Percentiles rank a stretch among this genome's conserved stretches.
phyloP scores from a whole-genome alignment of 1,140 invertebrate genomes.

The Coptotermes formosanus region DNA sequence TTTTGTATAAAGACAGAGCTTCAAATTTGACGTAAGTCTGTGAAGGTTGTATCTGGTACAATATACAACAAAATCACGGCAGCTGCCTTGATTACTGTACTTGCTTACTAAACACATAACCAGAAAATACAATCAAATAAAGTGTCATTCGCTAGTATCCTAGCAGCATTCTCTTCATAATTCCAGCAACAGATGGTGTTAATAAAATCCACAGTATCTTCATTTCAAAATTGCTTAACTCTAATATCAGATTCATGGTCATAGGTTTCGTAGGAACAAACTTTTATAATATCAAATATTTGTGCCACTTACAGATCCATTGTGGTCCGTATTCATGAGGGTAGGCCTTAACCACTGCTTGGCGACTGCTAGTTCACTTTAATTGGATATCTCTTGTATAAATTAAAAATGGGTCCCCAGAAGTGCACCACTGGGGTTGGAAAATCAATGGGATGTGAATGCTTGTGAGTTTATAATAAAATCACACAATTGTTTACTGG shows the following conservation, averaged over 20 bases:
- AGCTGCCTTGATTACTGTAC: too few species aligned
- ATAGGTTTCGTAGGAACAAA: background rate
- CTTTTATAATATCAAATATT: background rate
- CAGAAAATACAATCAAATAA: too few species aligned
- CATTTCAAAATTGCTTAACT: background rate
- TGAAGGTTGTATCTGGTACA: too few species aligned
- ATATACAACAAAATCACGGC: too few species aligned
- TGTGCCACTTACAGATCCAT: background rate
- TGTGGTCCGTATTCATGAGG: background rate
- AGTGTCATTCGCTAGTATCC: background rate
- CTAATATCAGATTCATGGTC: background rate
- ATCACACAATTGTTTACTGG: too few species aligned
- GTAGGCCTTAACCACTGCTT: background rate
- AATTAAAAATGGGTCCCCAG: background rate
- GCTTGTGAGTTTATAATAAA: too few species aligned
- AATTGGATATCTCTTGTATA: background rate
- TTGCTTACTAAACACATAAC: too few species aligned
- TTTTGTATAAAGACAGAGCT: too few species aligned
- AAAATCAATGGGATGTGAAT: background rate
- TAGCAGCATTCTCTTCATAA: background rate
- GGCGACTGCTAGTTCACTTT: background rate
- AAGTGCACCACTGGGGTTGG: background rate
- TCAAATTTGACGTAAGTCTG: too few species aligned
- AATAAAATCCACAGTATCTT: background rate
- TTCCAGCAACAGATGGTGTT: background rate